Percentiles rank a stretch among this genome's conserved stretches.
phyloP scores from a whole-genome alignment of 1,140 invertebrate genomes.

The Psilanteris sp. region DNA sequence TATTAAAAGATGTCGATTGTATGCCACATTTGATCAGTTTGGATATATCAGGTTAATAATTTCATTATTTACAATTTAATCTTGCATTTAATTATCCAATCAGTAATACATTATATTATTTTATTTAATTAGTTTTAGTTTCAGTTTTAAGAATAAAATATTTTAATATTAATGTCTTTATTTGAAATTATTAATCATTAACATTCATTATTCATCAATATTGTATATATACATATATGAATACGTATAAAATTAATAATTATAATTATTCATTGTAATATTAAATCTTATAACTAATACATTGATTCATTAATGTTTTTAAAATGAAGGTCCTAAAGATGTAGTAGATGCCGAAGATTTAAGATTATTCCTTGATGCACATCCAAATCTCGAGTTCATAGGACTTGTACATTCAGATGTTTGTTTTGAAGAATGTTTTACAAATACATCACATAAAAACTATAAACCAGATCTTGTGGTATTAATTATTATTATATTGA shows the following conservation, averaged over 20 bases:
- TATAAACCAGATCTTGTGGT: slow-evolving; percentile 78
- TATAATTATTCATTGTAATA: no score
- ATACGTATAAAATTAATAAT: no score
- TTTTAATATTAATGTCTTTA: no score
- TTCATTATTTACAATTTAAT: neutral
- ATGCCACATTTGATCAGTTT: slow-evolving; percentile 84
- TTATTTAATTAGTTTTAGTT: slow-evolving; percentile 13
- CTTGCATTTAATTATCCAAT: no score
- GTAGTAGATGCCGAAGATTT: slow-evolving; percentile 81
- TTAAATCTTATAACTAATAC: no score
- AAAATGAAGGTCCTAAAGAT: slow-evolving; percentile 79
- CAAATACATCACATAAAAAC: slow-evolving; percentile 76
- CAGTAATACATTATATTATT: neutral
- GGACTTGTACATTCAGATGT: slow-evolving; percentile 83
- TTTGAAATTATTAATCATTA: no score
- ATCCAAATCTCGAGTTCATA: slow-evolving; percentile 82
- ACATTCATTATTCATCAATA: no score
- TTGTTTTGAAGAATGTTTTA: slow-evolving; percentile 83
- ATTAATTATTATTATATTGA: no score
- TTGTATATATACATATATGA: no score
- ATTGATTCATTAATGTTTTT: no score
- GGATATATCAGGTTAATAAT: slow-evolving; percentile 84
- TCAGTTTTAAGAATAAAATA: no score
- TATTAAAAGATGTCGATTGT: slow-evolving; percentile 77
- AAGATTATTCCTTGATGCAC: slow-evolving; percentile 79